Evolutionary conservation across 2,888 invertebrate genomes (phyloP).

Genomic region (Trichopria drosophilae): DNA sequence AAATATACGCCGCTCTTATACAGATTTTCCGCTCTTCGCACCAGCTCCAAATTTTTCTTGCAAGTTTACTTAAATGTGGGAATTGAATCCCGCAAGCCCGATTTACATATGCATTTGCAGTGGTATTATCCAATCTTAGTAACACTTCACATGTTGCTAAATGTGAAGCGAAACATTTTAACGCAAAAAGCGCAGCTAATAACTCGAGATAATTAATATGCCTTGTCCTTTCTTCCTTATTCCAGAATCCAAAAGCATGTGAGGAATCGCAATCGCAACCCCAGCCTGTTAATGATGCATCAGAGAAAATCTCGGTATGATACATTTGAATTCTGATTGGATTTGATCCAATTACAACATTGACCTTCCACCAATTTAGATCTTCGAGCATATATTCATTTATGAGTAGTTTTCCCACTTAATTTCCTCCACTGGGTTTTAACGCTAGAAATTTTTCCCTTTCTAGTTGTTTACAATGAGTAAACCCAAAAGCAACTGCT

Average conservation of each 20-base stretch:
- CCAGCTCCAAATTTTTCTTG: no score
- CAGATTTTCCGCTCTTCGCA: no score
- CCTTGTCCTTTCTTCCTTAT: conserved; percentile 3
- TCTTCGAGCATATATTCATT: conserved; percentile 7
- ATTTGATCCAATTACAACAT: not conserved
- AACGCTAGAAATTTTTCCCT: conserved; percentile 19
- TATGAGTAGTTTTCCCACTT: no score
- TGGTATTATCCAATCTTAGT: conserved; percentile 20
- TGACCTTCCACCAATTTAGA: conserved; percentile 21
- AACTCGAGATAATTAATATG: conserved; percentile 19
- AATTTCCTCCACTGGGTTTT: no score
- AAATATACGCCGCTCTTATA: conserved; percentile 6
- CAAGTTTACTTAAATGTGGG: conserved; percentile 10
- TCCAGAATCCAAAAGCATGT: conserved; percentile 6
- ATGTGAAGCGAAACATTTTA: conserved; percentile 6
- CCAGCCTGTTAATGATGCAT: conserved; percentile 19
- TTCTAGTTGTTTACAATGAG: conserved; percentile 15
- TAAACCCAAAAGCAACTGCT: no score
- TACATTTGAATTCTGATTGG: conserved; percentile 8
- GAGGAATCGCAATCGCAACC: conserved; percentile 9
- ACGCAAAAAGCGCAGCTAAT: conserved; percentile 5
- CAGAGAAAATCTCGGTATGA: conserved; percentile 19
- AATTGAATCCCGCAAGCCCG: conserved; percentile 15
- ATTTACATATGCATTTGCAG: conserved; percentile 22
- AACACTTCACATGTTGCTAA: conserved; percentile 1